phyloP scores from a whole-genome alignment of 2,113 vertebrate genomes.

The Chamaea fasciata region DNA sequence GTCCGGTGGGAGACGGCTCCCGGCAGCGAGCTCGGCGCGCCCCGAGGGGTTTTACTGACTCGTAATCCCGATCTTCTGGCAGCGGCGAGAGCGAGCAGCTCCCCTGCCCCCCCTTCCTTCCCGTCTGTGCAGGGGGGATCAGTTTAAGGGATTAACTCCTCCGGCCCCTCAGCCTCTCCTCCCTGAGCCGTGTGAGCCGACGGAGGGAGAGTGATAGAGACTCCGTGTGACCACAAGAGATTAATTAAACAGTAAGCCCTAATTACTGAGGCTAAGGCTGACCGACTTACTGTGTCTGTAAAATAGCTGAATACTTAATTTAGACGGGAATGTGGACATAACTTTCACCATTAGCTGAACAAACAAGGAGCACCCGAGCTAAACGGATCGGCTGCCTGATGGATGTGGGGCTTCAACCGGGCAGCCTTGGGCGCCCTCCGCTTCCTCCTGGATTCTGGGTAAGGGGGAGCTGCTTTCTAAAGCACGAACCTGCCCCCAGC shows the following conservation, averaged over 20 bases:
- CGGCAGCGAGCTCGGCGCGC: neutral
- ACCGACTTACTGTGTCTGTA: conserved; percentile 27
- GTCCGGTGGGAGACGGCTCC: fast-evolving
- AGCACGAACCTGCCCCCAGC: neutral
- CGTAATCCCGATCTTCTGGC: neutral
- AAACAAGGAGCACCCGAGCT: conserved; percentile 41
- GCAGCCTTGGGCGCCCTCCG: neutral
- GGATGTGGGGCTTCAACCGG: neutral
- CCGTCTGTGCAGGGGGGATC: neutral
- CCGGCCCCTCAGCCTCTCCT: neutral
- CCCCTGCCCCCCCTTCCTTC: neutral
- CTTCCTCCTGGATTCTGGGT: neutral
- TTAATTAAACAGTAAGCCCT: conserved; percentile 54
- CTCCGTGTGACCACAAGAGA: conserved; percentile 24
- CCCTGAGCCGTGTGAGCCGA: neutral
- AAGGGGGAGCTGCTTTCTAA: neutral
- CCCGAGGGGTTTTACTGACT: neutral
- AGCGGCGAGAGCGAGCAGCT: neutral
- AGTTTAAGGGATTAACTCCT: neutral
- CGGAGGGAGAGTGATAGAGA: neutral
- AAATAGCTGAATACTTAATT: conserved; percentile 58
- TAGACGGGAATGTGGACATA: neutral
- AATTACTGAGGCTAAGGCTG: conserved; percentile 56
- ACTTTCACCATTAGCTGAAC: conserved; percentile 38
- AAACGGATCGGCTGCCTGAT: neutral